Evolutionary conservation across 2,797 vertebrate genomes (phyloP).

Genomic region (Lithobates sylvaticus): DNA sequence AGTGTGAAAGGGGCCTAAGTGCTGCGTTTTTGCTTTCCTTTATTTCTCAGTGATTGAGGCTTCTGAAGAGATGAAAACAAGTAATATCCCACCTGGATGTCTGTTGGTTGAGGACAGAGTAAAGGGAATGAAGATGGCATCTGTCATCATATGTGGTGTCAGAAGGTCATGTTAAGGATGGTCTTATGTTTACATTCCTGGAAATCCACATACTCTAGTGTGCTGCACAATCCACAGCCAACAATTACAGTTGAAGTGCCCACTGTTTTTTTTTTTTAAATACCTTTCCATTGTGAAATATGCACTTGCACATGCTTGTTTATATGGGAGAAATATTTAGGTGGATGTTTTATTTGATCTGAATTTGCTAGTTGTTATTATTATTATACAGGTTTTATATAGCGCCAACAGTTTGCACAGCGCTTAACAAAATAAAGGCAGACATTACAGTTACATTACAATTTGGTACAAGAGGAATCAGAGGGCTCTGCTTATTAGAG

Average conservation of each 20-base stretch:
- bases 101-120: not conserved
- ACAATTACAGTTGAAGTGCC: not conserved
- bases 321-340: not conserved
- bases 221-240: not conserved
- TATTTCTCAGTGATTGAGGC: not conserved
- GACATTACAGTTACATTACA: no score
- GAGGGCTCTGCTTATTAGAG: no score
- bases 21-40: not conserved
- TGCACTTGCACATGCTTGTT: not conserved
- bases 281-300: not conserved
- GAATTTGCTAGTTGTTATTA: no score
- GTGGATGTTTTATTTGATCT: not conserved
- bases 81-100: constrained; percentile 19
- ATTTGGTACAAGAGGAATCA: no score
- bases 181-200: constrained; percentile 38
- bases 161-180: constrained; percentile 1
- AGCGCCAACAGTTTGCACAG: no score
- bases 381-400: no score
- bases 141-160: constrained; percentile 14
- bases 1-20: no score
- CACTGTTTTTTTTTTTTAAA: not conserved
- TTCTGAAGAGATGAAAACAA: not conserved
- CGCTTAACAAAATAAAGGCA: no score
- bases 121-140: constrained; percentile 1
- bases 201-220: not conserved